These are phyloP conservation scores for Drosophila trapezifrons DNA, from an alignment of 1,140 invertebrate species.

Conservation along the genomic window DNA sequence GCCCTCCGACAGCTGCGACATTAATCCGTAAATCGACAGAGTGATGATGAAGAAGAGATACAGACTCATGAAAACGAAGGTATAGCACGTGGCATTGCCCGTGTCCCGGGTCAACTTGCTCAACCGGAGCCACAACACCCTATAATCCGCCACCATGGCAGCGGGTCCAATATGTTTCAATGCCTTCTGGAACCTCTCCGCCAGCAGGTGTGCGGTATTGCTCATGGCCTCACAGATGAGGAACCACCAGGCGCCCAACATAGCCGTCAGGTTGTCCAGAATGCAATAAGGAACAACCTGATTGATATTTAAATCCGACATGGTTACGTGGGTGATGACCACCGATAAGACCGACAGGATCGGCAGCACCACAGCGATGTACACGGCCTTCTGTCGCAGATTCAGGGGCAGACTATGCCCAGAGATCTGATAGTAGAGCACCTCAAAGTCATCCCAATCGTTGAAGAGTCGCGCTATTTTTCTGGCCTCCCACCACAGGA, in stretches of 20 bases:
- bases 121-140: constrained; percentile 87
- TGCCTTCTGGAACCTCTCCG: constrained; percentile 88
- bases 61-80: constrained; percentile 87
- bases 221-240: constrained; percentile 87
- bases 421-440: constrained; percentile 85
- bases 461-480: constrained; percentile 87
- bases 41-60: constrained; percentile 89
- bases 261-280: constrained; percentile 87
- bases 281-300: constrained; percentile 88
- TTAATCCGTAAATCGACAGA: constrained; percentile 88
- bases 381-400: constrained; percentile 85
- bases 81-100: constrained; percentile 87
- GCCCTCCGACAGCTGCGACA: constrained; percentile 88
- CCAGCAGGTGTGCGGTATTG: constrained; percentile 86
- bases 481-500: constrained; percentile 87
- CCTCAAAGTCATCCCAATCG: constrained; percentile 87
- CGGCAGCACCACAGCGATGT: constrained; percentile 86
- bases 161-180: constrained; percentile 87
- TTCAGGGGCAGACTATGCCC: constrained; percentile 84
- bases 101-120: constrained; percentile 87
- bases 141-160: constrained; percentile 87
- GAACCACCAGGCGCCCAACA: constrained; percentile 87
- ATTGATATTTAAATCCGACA: constrained; percentile 87
- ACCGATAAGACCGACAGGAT: constrained; percentile 86
- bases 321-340: constrained; percentile 87